Conservation (phyloP, 1,140 invertebrate species). For the Drosophila yakuba region DNA sequence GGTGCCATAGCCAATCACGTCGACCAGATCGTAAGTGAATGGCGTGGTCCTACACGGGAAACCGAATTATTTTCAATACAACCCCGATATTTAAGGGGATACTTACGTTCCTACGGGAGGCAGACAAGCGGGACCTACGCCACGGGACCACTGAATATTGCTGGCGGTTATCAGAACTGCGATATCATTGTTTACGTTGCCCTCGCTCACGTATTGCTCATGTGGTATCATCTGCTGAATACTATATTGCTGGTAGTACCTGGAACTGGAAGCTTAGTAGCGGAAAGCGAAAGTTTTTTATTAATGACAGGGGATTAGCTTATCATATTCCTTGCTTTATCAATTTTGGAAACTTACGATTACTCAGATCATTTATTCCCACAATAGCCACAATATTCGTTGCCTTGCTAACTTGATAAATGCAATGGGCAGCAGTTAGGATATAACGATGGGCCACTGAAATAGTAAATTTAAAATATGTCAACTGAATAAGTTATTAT, state of each 20-base stretch:
- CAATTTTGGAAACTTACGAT: conserved; percentile 46
- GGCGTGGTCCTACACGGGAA: conserved; percentile 9
- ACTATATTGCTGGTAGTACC: conserved; percentile 56
- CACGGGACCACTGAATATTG: conserved; percentile 66
- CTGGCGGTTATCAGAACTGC: conserved; percentile 55
- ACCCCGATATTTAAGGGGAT: background rate
- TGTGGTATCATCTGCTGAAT: conserved; percentile 59
- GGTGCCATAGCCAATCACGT: conserved; percentile 74
- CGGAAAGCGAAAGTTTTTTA: background rate
- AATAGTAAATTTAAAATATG: background rate
- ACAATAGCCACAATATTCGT: conserved; percentile 58
- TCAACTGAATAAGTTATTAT: too few relatives aligned
- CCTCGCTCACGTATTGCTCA: conserved; percentile 44
- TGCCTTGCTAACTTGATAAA: conserved; percentile 12
- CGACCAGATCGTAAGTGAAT: conserved; percentile 65
- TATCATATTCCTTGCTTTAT: too few relatives aligned
- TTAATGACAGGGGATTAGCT: background rate
- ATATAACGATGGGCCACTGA: conserved; percentile 67
- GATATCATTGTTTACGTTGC: conserved; percentile 65
- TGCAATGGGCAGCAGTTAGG: conserved; percentile 72
- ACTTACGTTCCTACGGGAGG: conserved; percentile 70
- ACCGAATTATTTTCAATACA: background rate
- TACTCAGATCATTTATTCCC: conserved; percentile 56
- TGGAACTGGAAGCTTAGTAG: conserved; percentile 51
- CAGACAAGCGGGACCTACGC: conserved; percentile 77